Evolutionary conservation across 1,140 invertebrate species (phyloP).

Genomic region (Agraylea sexmaculata): DNA sequence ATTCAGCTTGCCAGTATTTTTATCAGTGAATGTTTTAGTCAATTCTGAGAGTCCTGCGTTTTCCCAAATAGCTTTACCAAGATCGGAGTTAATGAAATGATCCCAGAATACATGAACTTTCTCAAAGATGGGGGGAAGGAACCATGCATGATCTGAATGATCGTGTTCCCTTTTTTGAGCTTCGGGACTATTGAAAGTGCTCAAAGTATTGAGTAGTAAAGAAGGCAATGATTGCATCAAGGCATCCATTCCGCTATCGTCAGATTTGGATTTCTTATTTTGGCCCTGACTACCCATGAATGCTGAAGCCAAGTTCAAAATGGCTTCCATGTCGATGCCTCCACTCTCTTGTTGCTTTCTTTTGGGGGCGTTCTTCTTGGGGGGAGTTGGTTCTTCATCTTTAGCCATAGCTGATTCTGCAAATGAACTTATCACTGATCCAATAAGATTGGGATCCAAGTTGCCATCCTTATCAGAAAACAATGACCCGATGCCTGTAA

Average conservation of each 20-base stretch:
- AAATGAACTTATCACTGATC: constrained; percentile 41
- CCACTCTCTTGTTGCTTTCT: constrained; percentile 23
- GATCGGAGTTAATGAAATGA: constrained; percentile 63
- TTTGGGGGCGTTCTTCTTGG: constrained; percentile 24
- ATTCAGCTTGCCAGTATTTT: constrained; percentile 53
- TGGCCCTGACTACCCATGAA: constrained; percentile 38
- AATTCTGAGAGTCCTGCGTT: constrained; percentile 56
- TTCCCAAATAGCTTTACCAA: constrained; percentile 58
- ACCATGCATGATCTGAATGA: constrained; percentile 58
- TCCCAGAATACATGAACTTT: constrained; percentile 64
- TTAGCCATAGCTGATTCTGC: constrained; percentile 21
- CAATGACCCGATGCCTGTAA: constrained; percentile 39
- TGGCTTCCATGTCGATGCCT: constrained; percentile 40
- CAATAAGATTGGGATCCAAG: constrained; percentile 41
- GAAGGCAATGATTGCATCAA: constrained; percentile 49
- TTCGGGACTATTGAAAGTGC: constrained; percentile 39
- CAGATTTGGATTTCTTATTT: constrained; percentile 12
- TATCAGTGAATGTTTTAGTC: constrained; percentile 43
- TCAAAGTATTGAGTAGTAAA: constrained; percentile 49
- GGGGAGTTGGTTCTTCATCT: constrained; percentile 16
- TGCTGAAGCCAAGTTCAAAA: constrained; percentile 48
- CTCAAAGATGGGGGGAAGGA: constrained; percentile 61
- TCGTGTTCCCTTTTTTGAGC: constrained; percentile 42
- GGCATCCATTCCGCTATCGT: constrained; percentile 37
- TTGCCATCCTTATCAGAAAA: constrained; percentile 39